These are phyloP conservation scores for Aphis gossypii DNA, from an alignment of 1,140 invertebrate species.

Conservation along the genomic window DNA sequence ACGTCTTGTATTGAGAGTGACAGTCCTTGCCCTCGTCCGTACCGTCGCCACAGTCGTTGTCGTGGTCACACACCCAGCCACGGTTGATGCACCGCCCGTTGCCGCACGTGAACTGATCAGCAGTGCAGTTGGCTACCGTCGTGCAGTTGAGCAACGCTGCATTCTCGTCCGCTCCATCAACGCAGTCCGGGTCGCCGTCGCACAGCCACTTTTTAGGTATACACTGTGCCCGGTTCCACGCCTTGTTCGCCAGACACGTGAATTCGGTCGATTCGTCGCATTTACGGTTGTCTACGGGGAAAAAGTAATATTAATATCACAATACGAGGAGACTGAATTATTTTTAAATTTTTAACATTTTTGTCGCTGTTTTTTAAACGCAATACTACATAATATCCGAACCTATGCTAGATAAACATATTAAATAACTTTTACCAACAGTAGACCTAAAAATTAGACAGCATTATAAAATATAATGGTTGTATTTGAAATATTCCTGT, in stretches of 20 bases:
- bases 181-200: constrained; percentile 94
- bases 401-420: neutral
- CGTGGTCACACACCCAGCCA: constrained; percentile 85
- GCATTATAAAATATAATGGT: no score
- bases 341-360: neutral
- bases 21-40: constrained; percentile 92
- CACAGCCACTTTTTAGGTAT: constrained; percentile 94
- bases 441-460: no score
- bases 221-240: constrained; percentile 90
- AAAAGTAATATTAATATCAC: constrained; percentile 34
- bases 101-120: constrained; percentile 88
- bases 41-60: constrained; percentile 93
- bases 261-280: constrained; percentile 93
- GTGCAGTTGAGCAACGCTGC: constrained; percentile 82
- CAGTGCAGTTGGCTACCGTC: constrained; percentile 78
- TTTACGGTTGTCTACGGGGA: constrained; percentile 77
- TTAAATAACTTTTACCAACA: neutral
- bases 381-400: neutral
- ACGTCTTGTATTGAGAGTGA: constrained; percentile 81
- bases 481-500: no score
- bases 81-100: constrained; percentile 88
- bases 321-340: neutral
- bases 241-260: constrained; percentile 86
- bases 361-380: no score
- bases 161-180: constrained; percentile 96